phyloP scores from a whole-genome alignment of 2,113 vertebrate genomes.

The Polypterus senegalus region DNA sequence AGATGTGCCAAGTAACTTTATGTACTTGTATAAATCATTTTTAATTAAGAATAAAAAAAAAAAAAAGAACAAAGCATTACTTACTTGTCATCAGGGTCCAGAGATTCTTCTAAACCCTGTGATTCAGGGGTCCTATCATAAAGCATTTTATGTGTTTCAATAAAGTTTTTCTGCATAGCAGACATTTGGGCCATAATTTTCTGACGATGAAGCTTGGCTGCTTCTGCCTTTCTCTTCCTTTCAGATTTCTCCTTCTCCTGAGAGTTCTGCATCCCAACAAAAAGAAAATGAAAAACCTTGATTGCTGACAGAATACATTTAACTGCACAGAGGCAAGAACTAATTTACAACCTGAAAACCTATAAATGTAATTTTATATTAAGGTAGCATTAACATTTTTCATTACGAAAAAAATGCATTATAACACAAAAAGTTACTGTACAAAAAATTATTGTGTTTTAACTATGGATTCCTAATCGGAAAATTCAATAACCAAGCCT shows the following conservation, averaged over 20 bases:
- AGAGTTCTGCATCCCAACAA: conserved; percentile 42
- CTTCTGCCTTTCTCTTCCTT: conserved; percentile 88
- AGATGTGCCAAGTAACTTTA: too few relatives aligned
- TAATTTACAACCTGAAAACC: too few relatives aligned
- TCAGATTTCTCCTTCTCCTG: conserved; percentile 93
- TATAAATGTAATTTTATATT: too few relatives aligned
- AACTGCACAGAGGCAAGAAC: too few relatives aligned
- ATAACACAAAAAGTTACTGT: neutral
- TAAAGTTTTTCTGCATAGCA: conserved; percentile 93
- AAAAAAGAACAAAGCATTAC: conserved; percentile 21
- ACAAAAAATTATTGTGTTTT: too few relatives aligned
- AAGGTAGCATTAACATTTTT: too few relatives aligned
- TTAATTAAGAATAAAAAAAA: conserved; percentile 18
- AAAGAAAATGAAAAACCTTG: neutral
- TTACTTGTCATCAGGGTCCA: conserved; percentile 39
- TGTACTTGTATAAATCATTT: conserved; percentile 15
- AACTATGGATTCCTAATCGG: too few relatives aligned
- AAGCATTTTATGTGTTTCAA: conserved; percentile 88
- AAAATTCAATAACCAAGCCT: too few relatives aligned
- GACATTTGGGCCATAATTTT: conserved; percentile 99
- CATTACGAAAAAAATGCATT: neutral
- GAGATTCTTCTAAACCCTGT: conserved; percentile 32
- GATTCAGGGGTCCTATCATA: conserved; percentile 80
- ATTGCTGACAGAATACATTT: too few relatives aligned
- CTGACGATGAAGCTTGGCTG: conserved; percentile 84